Percentiles rank a stretch among this genome's conserved stretches.
Conservation (phyloP, 2,113 vertebrate genomes). For the Naja naja region DNA sequence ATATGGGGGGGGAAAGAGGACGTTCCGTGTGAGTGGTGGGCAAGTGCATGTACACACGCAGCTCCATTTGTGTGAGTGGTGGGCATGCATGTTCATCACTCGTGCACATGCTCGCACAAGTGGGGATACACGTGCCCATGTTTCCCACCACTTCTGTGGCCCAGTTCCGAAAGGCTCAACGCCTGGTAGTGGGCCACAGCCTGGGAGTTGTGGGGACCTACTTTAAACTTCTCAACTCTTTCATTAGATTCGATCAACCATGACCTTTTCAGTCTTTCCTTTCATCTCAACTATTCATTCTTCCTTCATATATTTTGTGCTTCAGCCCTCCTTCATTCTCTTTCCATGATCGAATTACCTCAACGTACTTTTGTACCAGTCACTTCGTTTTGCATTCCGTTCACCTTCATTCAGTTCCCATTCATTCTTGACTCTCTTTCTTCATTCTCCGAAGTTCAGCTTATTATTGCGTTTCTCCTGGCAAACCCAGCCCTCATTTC, state of each 20-base stretch:
- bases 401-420: neutral
- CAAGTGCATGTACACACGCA: no score
- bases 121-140: no score
- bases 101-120: no score
- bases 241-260: neutral
- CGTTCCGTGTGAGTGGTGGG: no score
- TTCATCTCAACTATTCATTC: neutral
- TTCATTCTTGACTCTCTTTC: neutral
- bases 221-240: neutral
- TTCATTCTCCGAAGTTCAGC: neutral
- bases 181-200: no score
- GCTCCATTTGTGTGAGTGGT: no score
- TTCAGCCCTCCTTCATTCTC: neutral
- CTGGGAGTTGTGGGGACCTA: no score
- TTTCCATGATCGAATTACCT: neutral
- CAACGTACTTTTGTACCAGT: neutral
- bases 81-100: no score
- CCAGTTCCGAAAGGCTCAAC: no score
- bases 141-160: no score
- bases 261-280: neutral
- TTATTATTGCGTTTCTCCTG: neutral
- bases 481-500: neutral
- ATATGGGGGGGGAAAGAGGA: no score
- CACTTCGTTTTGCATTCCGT: neutral
- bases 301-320: neutral